Evolutionary conservation across 2,113 vertebrate species (phyloP).

Genomic region (Limnothrissa miodon): DNA sequence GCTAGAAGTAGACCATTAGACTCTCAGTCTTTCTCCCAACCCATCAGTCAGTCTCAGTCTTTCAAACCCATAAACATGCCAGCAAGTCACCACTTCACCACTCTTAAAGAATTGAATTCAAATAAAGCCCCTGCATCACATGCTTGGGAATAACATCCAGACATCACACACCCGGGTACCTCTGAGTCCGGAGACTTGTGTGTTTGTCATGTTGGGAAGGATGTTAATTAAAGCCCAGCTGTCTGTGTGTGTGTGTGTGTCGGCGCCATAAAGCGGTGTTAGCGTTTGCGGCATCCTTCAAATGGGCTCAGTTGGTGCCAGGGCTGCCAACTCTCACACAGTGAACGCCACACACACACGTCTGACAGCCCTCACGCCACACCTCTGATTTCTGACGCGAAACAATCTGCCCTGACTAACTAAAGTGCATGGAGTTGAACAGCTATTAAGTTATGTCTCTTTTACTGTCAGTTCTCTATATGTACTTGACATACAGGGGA

Average conservation of each 20-base stretch:
- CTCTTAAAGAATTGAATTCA: neutral
- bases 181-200: neutral
- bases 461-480: too few species aligned
- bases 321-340: too few species aligned
- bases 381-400: too few species aligned
- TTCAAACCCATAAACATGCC: neutral
- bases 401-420: too few species aligned
- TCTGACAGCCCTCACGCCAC: too few species aligned
- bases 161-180: neutral
- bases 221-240: neutral
- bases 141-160: neutral
- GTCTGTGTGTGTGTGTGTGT: too few species aligned
- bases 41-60: neutral
- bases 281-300: neutral
- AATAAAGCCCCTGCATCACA: too few species aligned
- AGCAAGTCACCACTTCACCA: neutral
- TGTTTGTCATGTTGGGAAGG: neutral
- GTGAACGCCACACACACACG: too few species aligned
- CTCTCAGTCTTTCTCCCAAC: neutral
- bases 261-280: neutral
- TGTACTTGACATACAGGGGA: too few species aligned
- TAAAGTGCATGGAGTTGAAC: too few species aligned
- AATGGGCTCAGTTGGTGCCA: neutral
- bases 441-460: too few species aligned
- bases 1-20: neutral